Evolutionary conservation across 2,113 vertebrate species (phyloP).

Genomic region (Clarias macrocephalus): DNA sequence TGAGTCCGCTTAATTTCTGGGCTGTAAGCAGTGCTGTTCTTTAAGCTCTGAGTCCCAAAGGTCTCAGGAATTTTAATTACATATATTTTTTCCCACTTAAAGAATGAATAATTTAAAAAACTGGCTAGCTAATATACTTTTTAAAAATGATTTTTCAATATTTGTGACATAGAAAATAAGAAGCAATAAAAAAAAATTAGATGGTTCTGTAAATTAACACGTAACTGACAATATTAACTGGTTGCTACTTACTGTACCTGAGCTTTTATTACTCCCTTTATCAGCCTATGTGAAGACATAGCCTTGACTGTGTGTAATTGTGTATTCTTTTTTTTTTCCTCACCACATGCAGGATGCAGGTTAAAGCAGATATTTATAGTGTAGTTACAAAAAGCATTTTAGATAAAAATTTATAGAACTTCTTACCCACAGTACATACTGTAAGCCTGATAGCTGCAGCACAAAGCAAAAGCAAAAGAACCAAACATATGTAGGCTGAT

Average conservation of each 20-base stretch:
- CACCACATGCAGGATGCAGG: background rate
- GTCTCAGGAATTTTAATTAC: background rate
- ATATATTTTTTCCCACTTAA: background rate
- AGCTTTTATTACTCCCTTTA: background rate
- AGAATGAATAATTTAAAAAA: background rate
- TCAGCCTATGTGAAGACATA: background rate
- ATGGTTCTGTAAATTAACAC: background rate
- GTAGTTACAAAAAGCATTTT: background rate
- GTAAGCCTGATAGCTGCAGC: background rate
- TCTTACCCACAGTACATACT: background rate
- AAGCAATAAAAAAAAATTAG: background rate
- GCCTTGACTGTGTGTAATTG: background rate
- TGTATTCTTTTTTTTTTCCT: background rate
- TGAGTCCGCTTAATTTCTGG: conserved; percentile 5
- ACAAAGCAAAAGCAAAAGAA: background rate
- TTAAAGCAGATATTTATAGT: background rate
- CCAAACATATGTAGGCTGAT: background rate
- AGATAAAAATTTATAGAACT: background rate
- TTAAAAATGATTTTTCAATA: background rate
- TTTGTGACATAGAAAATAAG: background rate
- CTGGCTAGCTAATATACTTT: background rate
- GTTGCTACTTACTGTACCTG: background rate
- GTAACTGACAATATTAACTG: background rate
- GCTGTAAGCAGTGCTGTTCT: background rate
- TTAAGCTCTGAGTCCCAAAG: background rate